Base-by-base conservation (phyloP, 1,140 invertebrate genomes). In the Psilanteris sp. region DNA sequence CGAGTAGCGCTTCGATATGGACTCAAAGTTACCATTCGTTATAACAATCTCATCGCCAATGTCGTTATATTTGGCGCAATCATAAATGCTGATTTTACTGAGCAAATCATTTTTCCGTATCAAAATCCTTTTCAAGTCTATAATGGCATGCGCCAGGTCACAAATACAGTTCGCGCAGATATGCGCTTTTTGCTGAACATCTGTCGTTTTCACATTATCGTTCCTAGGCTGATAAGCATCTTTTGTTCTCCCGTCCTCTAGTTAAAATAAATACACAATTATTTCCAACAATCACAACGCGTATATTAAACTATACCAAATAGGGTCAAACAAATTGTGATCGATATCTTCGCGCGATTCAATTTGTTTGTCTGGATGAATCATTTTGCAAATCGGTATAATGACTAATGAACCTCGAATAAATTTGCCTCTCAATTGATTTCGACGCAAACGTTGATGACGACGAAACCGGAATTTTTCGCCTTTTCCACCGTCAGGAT, bases 161-260 rank as follows among this genome's bases (percentile, higher is more conserved):
- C 83, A 85, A 41, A 85, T 80, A 22, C 83, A 84, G 36, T 55
- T 70, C 1, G 14, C 37, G 44, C 83, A 83, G 67, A 79, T 75
- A 9, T 71, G 9, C 1, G 3, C 37, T 37, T 24, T 11, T 34
- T 52, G n/a, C 11, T 16, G 29, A 11, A 48, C 48, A 37, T 43
- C 27, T 34, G 59, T 14, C 48, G 61, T 54, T 70, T 39, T 48
- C 36, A 67, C 24, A 62, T 76, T 50, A 55, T 46, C 24, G 1
- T 27, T 14, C 1, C 15, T 29, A 18, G 68, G 4, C 5, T 43
- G 44, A 48, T 44, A 44, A 52, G 43, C 5, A 37, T 77, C 61
- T 61, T 37, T 27, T 54, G 22, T 41, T 5, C 11, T 34, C 4
- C 29, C 22, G 15, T 37, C 9, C 6, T 22, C 34, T 54, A 24